Percentiles rank a stretch among this genome's conserved stretches.
phyloP scores from a whole-genome alignment of 1,140 invertebrate species.

The Eulimnadia texana region DNA sequence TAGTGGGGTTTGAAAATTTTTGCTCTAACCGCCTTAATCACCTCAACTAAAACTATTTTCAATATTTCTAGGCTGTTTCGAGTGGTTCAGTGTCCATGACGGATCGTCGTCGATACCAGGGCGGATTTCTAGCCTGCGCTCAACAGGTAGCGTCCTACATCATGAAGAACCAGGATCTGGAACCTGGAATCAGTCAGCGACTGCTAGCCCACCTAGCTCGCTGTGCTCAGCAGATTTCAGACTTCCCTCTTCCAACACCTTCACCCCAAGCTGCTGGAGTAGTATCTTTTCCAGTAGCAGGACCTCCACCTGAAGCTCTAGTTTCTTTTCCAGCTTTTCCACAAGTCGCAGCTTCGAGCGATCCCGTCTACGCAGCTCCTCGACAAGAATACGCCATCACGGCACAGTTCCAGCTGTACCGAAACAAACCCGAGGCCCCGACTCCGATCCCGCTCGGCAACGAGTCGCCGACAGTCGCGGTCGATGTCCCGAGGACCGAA shows the following conservation, averaged over 20 bases:
- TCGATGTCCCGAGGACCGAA: not conserved
- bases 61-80: slow-evolving; percentile 19
- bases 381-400: slow-evolving; percentile 6
- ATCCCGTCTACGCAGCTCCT: not conserved
- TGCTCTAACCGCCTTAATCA: too few relatives aligned
- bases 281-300: not conserved
- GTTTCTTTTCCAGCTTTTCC: not conserved
- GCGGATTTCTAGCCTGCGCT: slow-evolving; percentile 40
- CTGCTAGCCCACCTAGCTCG: slow-evolving; percentile 23
- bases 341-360: not conserved
- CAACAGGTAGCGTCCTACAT: slow-evolving; percentile 32
- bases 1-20: too few relatives aligned
- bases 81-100: slow-evolving; percentile 21
- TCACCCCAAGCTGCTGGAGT: not conserved
- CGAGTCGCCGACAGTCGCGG: not conserved
- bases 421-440: not conserved
- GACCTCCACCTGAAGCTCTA: not conserved
- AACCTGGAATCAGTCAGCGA: slow-evolving; percentile 26
- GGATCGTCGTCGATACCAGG: slow-evolving; percentile 34
- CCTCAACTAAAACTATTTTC: slow-evolving; percentile 1
- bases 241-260: not conserved
- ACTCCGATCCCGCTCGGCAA: not conserved
- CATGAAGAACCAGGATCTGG: slow-evolving; percentile 25
- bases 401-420: slow-evolving; percentile 8
- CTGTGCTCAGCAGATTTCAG: slow-evolving; percentile 21